A percentile compares a stretch with the other conserved stretches of the same genome.
Evolutionary conservation across 2,888 invertebrate species (phyloP).

Genomic region (Panzeria rudis): DNA sequence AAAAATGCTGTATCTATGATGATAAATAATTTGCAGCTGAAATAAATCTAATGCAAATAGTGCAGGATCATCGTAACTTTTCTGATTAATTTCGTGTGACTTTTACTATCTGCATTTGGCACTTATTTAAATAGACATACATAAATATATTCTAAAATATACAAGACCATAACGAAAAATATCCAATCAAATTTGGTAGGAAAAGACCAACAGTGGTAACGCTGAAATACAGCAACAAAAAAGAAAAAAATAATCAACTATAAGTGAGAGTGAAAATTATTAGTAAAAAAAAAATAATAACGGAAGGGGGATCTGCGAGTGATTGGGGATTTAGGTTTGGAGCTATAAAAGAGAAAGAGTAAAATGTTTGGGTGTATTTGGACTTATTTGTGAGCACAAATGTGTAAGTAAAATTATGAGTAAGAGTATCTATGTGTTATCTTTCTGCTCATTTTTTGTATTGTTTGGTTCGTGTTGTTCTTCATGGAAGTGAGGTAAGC

Average conservation of each 20-base stretch:
- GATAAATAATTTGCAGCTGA: too few relatives aligned
- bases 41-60: too few relatives aligned
- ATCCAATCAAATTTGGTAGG: too few relatives aligned
- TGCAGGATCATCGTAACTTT: too few relatives aligned
- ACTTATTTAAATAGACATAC: too few relatives aligned
- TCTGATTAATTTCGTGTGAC: too few relatives aligned
- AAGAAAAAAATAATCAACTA: slow-evolving; percentile 11
- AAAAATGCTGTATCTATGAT: too few relatives aligned
- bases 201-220: too few relatives aligned
- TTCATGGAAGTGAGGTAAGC: slow-evolving; percentile 54
- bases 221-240: not conserved
- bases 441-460: slow-evolving; percentile 54
- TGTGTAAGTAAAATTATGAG: slow-evolving; percentile 29
- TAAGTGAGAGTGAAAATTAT: slow-evolving; percentile 59
- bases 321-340: slow-evolving; percentile 15
- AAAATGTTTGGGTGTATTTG: slow-evolving; percentile 10
- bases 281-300: slow-evolving; percentile 5
- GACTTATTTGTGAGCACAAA: not conserved
- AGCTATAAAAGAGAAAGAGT: slow-evolving; percentile 43
- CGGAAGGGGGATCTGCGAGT: slow-evolving; percentile 40
- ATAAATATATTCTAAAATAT: too few relatives aligned
- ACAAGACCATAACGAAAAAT: too few relatives aligned
- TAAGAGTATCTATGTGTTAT: slow-evolving; percentile 62
- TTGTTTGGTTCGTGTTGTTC: slow-evolving; percentile 49
- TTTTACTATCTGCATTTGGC: too few relatives aligned